phyloP scores from a whole-genome alignment of 2,888 invertebrate species.

The Syrphus vitripennis region DNA sequence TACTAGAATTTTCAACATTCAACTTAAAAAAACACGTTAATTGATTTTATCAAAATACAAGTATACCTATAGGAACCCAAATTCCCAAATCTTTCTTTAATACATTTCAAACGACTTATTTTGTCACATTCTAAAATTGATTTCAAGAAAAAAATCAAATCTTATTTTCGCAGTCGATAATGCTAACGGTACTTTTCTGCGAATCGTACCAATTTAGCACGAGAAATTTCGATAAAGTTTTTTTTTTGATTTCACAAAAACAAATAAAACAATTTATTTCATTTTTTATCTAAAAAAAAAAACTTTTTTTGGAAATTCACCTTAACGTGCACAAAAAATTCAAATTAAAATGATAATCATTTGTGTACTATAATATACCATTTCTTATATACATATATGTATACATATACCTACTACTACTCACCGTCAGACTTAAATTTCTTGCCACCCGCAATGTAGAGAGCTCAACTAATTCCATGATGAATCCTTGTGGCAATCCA shows the following conservation, averaged over 20 bases:
- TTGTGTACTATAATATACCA: no score
- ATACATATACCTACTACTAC: constrained; percentile 59
- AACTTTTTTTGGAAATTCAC: neutral
- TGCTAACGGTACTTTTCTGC: neutral
- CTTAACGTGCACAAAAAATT: neutral
- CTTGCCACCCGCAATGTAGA: constrained; percentile 83
- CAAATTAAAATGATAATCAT: neutral
- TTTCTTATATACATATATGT: neutral
- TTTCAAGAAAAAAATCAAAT: no score
- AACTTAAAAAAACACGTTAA: no score
- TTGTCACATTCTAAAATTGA: no score
- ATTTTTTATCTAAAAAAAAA: neutral
- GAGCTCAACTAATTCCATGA: constrained; percentile 90
- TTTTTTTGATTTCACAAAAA: neutral
- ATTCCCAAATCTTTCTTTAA: no score
- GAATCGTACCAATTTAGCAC: neutral
- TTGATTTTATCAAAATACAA: no score
- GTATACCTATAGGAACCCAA: no score
- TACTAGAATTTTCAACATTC: no score
- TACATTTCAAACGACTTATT: no score
- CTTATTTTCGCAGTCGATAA: neutral
- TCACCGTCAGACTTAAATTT: constrained; percentile 80
- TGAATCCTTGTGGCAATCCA: constrained; percentile 92
- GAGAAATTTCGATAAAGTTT: neutral
- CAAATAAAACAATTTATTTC: neutral